Base-by-base conservation (phyloP, 2,113 vertebrate genomes). In the Scomber japonicus region DNA sequence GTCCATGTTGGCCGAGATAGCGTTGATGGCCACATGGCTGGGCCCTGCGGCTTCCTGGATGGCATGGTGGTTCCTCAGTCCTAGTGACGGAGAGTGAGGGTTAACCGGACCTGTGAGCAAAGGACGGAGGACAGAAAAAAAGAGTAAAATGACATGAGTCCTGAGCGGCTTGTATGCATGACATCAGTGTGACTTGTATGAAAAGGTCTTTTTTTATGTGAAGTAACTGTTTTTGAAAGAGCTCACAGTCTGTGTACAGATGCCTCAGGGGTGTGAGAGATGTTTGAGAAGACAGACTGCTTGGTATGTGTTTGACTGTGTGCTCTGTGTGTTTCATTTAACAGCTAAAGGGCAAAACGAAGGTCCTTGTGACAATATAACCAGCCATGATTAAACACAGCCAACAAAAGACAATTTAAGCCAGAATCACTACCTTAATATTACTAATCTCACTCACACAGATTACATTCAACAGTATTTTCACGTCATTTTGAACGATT, bases 1-100 rank as follows among this genome's bases (percentile, higher is more conserved):
- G 92, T 99, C 98, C 98, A 99, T 99, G 95, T 99, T 99, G 90
- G 98, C 98, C 11, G 98, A 99, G 94, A 99, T 99, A 94, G 97
- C 98, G 55, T 94, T 99, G 92, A 99, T 97, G 50, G 98, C 98
- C 95, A 99, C 97, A 84, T 97, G 97, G 94, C 98, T 99, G 90
- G 98, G 98, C 93, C 97, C 97, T 5, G 97, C 96, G 54, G 96
- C 97, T 80, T 98, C 97, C 94, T 96, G 96, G 93, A 97, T 95
- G 85, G 97, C 98, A 96, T 98, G 93, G 91, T 98, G 95, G 88
- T 97, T 98, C 77, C 96, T 95, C 76, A 94, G 93, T 85, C 93
- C 96, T 66, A 93, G 94, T 8, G 96, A 96, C 27, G 97, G 96
- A 91, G 98, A 98, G 92, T 96, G 96, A 89, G 94, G 91, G 8